These are phyloP conservation scores for Phrynocephalus forsythii DNA, from an alignment of 2,797 vertebrate species.

Conservation along the genomic window DNA sequence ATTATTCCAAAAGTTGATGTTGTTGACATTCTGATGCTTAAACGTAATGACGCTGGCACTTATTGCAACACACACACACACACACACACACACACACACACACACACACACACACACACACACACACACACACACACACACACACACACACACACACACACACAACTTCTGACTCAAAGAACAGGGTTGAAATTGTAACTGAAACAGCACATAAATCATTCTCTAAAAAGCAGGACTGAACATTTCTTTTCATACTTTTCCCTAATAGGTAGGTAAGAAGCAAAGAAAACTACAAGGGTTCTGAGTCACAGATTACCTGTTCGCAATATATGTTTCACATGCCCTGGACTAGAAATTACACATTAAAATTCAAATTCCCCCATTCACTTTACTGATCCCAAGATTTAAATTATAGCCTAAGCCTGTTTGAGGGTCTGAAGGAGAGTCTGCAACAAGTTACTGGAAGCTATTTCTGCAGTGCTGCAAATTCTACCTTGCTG, in stretches of 20 bases:
- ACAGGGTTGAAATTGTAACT: constrained; percentile 9
- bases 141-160: too few species aligned
- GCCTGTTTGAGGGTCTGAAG: neutral
- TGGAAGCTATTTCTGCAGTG: neutral
- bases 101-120: too few species aligned
- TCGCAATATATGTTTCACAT: neutral
- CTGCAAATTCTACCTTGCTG: neutral
- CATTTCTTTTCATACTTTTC: neutral
- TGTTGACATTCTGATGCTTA: neutral
- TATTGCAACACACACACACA: neutral
- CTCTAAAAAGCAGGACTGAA: neutral
- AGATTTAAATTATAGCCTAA: constrained; percentile 7
- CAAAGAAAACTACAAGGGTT: neutral
- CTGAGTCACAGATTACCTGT: neutral
- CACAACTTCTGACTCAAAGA: neutral
- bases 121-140: too few species aligned
- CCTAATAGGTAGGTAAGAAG: neutral
- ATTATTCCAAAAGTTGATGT: neutral
- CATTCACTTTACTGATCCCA: constrained; percentile 14
- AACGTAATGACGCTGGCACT: neutral
- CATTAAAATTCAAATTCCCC: constrained; percentile 23
- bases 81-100: too few species aligned
- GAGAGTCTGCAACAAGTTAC: neutral
- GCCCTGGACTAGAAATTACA: neutral
- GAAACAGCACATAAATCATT: constrained; percentile 24